phyloP scores from a whole-genome alignment of 1,140 invertebrate species.

The Conus ventricosus region DNA sequence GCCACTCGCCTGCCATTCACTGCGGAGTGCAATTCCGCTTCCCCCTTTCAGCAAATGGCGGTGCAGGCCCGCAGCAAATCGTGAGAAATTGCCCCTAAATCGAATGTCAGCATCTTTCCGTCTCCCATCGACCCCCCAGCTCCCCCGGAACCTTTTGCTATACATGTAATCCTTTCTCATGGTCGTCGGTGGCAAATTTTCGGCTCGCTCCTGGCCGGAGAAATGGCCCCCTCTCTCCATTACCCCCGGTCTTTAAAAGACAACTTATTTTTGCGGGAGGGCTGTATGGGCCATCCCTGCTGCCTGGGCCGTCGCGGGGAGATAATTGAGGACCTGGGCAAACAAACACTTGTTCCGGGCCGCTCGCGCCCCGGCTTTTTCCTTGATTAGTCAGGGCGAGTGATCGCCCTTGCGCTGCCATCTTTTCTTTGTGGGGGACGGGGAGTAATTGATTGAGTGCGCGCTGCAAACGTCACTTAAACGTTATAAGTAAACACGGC shows the following conservation, averaged over 20 bases:
- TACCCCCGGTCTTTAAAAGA: conserved; percentile 46
- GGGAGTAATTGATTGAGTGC: conserved; percentile 45
- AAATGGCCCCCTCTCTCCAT: conserved; percentile 16
- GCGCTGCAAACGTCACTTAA: conserved; percentile 46
- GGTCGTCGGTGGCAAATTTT: conserved; percentile 24
- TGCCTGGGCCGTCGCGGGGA: conserved; percentile 24
- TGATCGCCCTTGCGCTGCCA: conserved; percentile 42
- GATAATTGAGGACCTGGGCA: conserved; percentile 48
- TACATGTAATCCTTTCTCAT: conserved; percentile 31
- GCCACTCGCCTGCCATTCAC: conserved; percentile 26
- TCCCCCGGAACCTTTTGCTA: conserved; percentile 6
- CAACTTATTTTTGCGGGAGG: conserved; percentile 46
- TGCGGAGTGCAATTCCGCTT: conserved; percentile 36
- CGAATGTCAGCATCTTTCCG: conserved; percentile 38
- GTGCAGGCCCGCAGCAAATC: conserved; percentile 37
- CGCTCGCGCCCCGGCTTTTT: conserved; percentile 41
- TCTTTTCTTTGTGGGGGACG: conserved; percentile 38
- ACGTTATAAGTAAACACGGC: conserved; percentile 47
- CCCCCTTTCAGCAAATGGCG: conserved; percentile 39
- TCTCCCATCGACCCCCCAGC: conserved; percentile 25
- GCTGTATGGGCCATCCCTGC: conserved; percentile 17
- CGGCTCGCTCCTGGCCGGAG: background rate
- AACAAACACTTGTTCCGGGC: conserved; percentile 50
- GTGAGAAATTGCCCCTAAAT: conserved; percentile 41
- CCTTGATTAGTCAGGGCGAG: conserved; percentile 43